These are phyloP conservation scores for Oreonectes daqikongensis DNA, from an alignment of 2,797 vertebrate genomes.

Conservation along the genomic window DNA sequence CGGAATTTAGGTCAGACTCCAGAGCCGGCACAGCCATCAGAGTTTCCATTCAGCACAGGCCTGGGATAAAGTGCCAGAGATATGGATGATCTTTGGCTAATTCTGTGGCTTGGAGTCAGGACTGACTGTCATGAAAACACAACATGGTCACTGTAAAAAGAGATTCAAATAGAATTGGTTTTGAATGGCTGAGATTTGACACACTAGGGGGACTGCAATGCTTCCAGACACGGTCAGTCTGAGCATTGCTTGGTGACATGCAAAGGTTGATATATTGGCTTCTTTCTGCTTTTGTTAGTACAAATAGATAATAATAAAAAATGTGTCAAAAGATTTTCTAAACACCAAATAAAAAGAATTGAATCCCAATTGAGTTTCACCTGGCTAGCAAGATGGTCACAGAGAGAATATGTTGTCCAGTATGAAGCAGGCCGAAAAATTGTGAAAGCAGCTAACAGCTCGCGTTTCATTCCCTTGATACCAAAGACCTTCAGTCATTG, in stretches of 20 bases:
- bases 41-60: conserved; percentile 73
- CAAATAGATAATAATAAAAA: no score
- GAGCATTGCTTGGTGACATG: background rate
- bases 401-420: background rate
- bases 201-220: background rate
- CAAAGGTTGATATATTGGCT: background rate
- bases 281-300: background rate
- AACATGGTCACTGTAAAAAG: background rate
- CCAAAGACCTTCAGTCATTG: conserved; percentile 61
- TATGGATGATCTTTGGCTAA: conserved; percentile 35
- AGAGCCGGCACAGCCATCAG: conserved; percentile 71
- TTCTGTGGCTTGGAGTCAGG: conserved; percentile 13
- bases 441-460: conserved; percentile 35
- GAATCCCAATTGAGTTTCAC: background rate
- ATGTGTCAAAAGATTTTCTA: no score
- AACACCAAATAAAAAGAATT: background rate
- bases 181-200: background rate
- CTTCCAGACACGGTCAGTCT: background rate
- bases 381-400: background rate
- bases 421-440: conserved; percentile 26
- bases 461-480: conserved; percentile 54
- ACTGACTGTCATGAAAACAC: background rate
- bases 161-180: background rate
- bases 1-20: conserved; percentile 76
- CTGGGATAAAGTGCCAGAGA: conserved; percentile 13